Percentiles rank a stretch among this genome's conserved stretches.
Conservation (phyloP, 2,797 vertebrate species). For the Hippoglossus hippoglossus region DNA sequence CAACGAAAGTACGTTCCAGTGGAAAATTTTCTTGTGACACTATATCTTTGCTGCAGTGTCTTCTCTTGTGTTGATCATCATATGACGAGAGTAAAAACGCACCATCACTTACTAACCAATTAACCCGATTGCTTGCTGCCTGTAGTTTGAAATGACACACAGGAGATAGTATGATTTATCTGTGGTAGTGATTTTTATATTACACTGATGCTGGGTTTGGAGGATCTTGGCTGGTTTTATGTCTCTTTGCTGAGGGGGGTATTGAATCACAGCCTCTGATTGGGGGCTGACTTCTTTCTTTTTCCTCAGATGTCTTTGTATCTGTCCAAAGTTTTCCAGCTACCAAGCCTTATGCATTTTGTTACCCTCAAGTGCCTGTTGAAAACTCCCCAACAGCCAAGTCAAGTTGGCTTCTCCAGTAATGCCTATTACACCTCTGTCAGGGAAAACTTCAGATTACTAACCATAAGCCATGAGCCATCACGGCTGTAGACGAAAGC, state of each 20-base stretch:
- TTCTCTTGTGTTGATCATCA: background rate
- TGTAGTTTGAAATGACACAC: slow-evolving; percentile 9
- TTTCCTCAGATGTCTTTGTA: slow-evolving; percentile 12
- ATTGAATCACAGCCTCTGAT: slow-evolving; percentile 8
- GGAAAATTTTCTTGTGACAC: background rate
- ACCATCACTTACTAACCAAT: slow-evolving; percentile 1
- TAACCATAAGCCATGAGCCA: slow-evolving; percentile 36
- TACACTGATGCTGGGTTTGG: background rate
- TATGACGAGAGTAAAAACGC: background rate
- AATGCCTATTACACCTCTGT: slow-evolving; percentile 26
- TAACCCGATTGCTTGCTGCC: slow-evolving; percentile 24
- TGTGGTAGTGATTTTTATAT: slow-evolving; percentile 8
- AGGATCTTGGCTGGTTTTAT: background rate
- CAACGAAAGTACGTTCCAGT: slow-evolving; percentile 38
- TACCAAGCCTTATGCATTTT: slow-evolving; percentile 52
- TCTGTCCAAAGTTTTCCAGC: slow-evolving; percentile 32
- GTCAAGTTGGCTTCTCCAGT: slow-evolving; percentile 11
- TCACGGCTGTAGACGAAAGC: slow-evolving; percentile 39
- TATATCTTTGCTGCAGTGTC: slow-evolving; percentile 20
- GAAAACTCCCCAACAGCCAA: slow-evolving; percentile 24
- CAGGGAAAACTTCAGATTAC: slow-evolving; percentile 42
- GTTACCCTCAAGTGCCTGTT: slow-evolving; percentile 78
- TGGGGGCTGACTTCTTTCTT: background rate
- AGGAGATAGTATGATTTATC: background rate
- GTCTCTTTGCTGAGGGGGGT: background rate